Evolutionary conservation across 2,113 vertebrate species (phyloP).

Genomic region (Vicugna pacos): DNA sequence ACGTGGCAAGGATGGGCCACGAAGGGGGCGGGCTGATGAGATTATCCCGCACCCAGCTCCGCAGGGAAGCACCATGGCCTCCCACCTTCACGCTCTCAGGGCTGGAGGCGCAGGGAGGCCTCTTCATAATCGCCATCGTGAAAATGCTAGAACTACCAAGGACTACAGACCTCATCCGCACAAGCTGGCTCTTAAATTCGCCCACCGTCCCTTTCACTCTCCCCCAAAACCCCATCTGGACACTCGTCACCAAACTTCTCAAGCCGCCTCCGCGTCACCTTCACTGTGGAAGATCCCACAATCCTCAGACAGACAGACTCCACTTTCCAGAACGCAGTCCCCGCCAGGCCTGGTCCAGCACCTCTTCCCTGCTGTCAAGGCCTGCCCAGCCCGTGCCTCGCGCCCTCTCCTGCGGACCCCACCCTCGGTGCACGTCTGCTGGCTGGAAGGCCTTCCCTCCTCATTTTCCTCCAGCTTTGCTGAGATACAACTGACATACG

Average conservation of each 20-base stretch:
- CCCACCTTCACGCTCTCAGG: not conserved
- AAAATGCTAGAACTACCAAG: not conserved
- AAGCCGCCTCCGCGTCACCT: not conserved
- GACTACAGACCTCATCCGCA: not conserved
- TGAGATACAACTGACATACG: not conserved
- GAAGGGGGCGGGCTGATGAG: not conserved
- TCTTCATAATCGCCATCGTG: not conserved
- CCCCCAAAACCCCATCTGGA: not conserved
- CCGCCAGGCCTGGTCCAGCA: not conserved
- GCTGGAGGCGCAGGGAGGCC: not conserved
- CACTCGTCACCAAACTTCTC: not conserved
- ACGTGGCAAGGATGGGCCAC: not conserved
- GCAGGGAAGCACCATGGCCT: not conserved
- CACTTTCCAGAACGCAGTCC: not conserved
- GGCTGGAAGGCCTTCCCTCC: not conserved
- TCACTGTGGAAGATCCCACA: not conserved
- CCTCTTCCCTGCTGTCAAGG: not conserved
- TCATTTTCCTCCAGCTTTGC: not conserved
- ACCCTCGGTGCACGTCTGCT: not conserved
- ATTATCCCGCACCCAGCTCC: not conserved
- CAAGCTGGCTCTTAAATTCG: not conserved
- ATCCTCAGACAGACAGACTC: not conserved
- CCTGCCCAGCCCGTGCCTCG: not conserved
- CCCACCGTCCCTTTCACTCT: not conserved
- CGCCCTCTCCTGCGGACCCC: not conserved